These are phyloP conservation scores for Malurus splendens DNA, from an alignment of 2,797 vertebrate genomes.

Conservation along the genomic window DNA sequence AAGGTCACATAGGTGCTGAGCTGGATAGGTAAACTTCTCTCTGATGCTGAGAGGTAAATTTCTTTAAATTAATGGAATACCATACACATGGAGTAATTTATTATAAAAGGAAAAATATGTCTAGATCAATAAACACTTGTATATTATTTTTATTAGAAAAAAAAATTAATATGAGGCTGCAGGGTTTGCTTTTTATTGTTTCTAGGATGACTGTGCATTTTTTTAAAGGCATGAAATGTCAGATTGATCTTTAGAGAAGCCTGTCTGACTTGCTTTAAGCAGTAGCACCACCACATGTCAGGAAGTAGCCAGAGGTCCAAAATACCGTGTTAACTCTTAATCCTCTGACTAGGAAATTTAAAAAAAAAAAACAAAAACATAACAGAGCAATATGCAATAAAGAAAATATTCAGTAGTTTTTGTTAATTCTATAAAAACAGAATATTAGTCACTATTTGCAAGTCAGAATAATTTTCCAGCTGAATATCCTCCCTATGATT, in stretches of 20 bases:
- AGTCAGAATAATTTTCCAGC: background rate
- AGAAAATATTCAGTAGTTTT: background rate
- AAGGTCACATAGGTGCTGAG: constrained; percentile 29
- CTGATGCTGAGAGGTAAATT: background rate
- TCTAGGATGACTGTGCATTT: constrained; percentile 25
- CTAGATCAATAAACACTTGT: background rate
- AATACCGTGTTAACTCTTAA: background rate
- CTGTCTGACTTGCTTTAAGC: constrained; percentile 26
- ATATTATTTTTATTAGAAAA: background rate
- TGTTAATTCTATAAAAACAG: background rate
- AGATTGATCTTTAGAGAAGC: background rate
- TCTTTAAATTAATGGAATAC: constrained; percentile 23
- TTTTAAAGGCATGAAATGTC: background rate
- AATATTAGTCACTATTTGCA: background rate
- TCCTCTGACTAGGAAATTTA: background rate
- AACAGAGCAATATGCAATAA: background rate
- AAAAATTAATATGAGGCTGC: background rate
- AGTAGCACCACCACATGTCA: constrained; percentile 54
- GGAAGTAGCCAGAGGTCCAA: constrained; percentile 19
- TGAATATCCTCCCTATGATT: background rate
- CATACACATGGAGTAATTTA: background rate
- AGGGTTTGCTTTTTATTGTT: background rate
- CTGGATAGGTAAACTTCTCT: background rate
- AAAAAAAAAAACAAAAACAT: background rate
- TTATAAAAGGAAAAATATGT: background rate